Evolutionary conservation across 2,113 vertebrate species (phyloP), one percentile per base, ranked within the genome.

Genomic region (Ornithorhynchus anatinus): DNA sequence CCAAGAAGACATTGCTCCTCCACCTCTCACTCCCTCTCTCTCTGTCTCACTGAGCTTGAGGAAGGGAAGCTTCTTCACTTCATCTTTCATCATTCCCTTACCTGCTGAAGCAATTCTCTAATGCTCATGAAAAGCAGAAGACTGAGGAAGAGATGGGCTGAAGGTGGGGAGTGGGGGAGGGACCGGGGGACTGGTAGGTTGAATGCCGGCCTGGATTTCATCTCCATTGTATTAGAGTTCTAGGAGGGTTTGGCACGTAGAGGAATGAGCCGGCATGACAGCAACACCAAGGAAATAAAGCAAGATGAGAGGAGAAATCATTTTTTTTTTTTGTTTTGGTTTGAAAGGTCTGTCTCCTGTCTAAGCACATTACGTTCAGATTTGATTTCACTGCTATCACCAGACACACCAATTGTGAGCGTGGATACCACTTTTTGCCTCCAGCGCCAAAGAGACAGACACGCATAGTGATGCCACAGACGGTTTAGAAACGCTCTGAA

Each of bases 281-380:
- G 20, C 20, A 47, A 52, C 17, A 40, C 19, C 14, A 38, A 25
- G 45, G 56, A 73, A 72, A 76, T 37, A 56, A 59, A 59, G 63
- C 71, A 44, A 44, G 17, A 65, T 8, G 33, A 57, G 37, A 69
- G 51, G 58, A 69, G 8, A 58, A 69, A 57, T 56, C 25, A 59
- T 57, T 44, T 25, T 36, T 62, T 62, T 8, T 45, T 52, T 19
- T 71, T 52, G 54, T 43, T 74, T 53, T 40, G 11, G 36, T 67
- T 78, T 61, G 22, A 65, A 42, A 39, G 33, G 39, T 36, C 45
- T 25, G 35, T 66, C 53, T 47, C 20, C 31, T 48, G 59, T 37
- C 64, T 45, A 63, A 61, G 42, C 9, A 25, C 25, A 47, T 33
- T 52, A 61, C 42, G 11, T 57, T 33, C 23, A 32, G 17, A 36